These are phyloP conservation scores for Anas georgica DNA, from an alignment of 2,797 vertebrate genomes.

Conservation along the genomic window DNA sequence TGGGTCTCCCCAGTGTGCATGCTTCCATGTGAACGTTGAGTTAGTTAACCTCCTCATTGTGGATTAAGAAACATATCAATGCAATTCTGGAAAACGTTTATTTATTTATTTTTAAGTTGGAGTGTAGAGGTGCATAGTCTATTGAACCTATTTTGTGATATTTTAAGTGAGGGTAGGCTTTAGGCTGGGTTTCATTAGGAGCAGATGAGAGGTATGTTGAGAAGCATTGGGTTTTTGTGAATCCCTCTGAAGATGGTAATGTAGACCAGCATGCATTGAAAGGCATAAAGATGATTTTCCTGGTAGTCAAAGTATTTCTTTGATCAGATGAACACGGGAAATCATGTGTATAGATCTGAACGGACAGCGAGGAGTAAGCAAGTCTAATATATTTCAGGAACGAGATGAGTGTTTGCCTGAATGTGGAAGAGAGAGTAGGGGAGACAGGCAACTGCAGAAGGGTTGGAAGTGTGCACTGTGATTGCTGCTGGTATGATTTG, in stretches of 20 bases:
- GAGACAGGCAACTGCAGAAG: not conserved
- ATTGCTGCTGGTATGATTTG: not conserved
- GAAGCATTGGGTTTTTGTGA: not conserved
- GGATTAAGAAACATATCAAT: not conserved
- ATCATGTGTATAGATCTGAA: not conserved
- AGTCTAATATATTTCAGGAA: not conserved
- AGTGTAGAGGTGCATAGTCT: not conserved
- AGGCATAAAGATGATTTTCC: not conserved
- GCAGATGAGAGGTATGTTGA: not conserved
- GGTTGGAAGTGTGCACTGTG: not conserved
- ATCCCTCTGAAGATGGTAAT: not conserved
- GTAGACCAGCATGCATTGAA: not conserved
- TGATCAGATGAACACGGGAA: not conserved
- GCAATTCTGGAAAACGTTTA: not conserved
- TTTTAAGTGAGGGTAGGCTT: not conserved
- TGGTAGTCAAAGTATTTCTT: not conserved
- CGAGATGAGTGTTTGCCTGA: not conserved
- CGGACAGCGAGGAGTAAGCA: not conserved
- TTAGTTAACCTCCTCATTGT: not conserved
- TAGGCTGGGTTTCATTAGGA: not conserved
- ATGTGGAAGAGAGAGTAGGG: not conserved
- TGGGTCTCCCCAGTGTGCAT: not conserved
- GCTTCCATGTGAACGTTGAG: not conserved
- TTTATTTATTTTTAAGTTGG: fast-evolving
- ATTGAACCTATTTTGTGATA: not conserved